phyloP scores from a whole-genome alignment of 2,113 vertebrate species.

The Bettongia penicillata region DNA sequence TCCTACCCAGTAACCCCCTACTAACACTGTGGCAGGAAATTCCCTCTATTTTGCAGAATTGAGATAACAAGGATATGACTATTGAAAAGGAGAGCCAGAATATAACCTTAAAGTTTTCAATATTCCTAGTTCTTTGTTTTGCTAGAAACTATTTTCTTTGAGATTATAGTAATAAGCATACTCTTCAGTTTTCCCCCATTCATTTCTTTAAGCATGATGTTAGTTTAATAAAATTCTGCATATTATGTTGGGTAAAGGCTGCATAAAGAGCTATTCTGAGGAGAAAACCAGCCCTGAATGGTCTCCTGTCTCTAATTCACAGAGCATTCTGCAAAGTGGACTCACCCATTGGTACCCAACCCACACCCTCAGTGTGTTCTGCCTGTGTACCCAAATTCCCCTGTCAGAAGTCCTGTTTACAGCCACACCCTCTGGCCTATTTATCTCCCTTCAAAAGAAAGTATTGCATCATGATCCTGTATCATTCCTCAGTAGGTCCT shows the following conservation, averaged over 20 bases:
- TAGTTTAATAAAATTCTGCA: not conserved
- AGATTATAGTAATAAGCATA: not conserved
- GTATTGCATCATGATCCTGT: not conserved
- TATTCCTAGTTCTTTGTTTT: not conserved
- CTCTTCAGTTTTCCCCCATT: not conserved
- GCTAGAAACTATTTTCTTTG: not conserved
- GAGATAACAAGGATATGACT: not conserved
- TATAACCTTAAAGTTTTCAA: not conserved
- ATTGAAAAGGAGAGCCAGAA: not conserved
- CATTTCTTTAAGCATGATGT: not conserved
- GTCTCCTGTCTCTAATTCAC: not conserved
- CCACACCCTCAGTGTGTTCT: not conserved
- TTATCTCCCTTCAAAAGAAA: constrained; percentile 3
- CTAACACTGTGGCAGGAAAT: constrained; percentile 9
- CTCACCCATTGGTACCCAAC: not conserved
- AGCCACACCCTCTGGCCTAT: not conserved
- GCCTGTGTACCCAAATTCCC: not conserved
- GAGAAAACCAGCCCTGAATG: not conserved
- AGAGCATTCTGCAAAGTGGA: not conserved
- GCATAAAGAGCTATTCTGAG: not conserved
- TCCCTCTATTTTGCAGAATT: not conserved
- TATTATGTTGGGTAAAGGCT: not conserved
- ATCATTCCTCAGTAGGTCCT: not conserved
- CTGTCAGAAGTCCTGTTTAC: not conserved
- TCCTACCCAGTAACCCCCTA: not conserved